Evolutionary conservation across 2,113 vertebrate genomes (phyloP).

Genomic region (Pseudonaja textilis): DNA sequence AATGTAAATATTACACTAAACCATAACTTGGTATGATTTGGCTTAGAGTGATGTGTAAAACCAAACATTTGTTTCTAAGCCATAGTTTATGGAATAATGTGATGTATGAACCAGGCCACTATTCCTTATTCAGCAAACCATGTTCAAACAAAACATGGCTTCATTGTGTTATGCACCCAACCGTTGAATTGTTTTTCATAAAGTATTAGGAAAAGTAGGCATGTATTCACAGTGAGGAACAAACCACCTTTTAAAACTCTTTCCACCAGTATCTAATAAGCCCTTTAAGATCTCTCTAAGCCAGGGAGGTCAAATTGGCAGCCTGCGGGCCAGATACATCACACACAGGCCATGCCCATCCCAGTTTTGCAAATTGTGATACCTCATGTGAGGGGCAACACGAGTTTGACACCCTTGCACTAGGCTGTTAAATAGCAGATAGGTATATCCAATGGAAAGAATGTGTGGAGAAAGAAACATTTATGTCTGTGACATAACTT

Average conservation of each 20-base stretch:
- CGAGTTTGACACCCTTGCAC: too few species aligned
- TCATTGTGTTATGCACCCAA: background rate
- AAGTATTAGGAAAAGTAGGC: background rate
- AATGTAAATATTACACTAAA: background rate
- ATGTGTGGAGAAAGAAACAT: background rate
- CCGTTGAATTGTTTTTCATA: background rate
- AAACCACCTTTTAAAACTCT: background rate
- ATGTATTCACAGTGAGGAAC: background rate
- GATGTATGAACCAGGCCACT: background rate
- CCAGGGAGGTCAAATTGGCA: too few species aligned
- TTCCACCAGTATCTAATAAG: background rate
- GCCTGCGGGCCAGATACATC: fast-evolving
- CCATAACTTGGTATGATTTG: background rate
- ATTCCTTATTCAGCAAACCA: background rate
- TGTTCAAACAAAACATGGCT: background rate
- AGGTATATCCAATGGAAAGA: background rate
- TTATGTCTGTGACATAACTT: background rate
- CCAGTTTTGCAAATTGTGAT: too few species aligned
- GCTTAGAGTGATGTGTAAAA: background rate
- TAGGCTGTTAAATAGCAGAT: background rate
- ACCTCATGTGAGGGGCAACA: too few species aligned
- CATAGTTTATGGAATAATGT: background rate
- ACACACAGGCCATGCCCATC: too few species aligned
- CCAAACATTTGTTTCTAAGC: background rate
- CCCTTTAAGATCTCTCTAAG: background rate